Percentiles rank a stretch among this genome's conserved stretches.
phyloP scores from a whole-genome alignment of 2,113 vertebrate genomes.

The Stegastes partitus region DNA sequence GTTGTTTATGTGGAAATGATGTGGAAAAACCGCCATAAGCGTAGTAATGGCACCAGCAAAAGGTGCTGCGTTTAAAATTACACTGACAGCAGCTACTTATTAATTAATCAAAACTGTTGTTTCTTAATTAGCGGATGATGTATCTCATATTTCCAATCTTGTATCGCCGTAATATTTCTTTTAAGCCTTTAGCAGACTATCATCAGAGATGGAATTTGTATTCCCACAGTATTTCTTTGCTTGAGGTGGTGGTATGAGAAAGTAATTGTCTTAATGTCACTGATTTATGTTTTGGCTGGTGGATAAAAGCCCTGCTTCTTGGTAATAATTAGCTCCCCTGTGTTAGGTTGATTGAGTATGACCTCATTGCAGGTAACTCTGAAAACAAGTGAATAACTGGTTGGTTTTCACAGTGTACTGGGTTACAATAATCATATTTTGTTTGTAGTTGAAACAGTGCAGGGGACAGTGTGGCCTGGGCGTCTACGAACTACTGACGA shows the following conservation, averaged over 20 bases:
- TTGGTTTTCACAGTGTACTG: background rate
- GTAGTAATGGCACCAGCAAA: background rate
- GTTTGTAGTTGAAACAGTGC: background rate
- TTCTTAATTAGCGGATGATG: constrained; percentile 37
- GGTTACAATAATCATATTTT: constrained; percentile 3
- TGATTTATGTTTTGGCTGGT: constrained; percentile 55
- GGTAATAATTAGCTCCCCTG: constrained; percentile 60
- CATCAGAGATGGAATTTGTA: constrained; percentile 27
- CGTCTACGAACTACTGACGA: background rate
- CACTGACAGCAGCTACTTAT: constrained; percentile 7
- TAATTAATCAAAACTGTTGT: constrained; percentile 23
- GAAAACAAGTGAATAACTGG: constrained; percentile 31
- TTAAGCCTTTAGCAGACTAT: constrained; percentile 16
- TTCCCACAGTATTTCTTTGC: constrained; percentile 45
- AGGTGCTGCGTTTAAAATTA: background rate
- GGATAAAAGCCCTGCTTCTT: constrained; percentile 31
- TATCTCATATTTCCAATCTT: constrained; percentile 9
- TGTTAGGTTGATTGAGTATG: constrained; percentile 30
- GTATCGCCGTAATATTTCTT: constrained; percentile 23
- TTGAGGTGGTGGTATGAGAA: constrained; percentile 39
- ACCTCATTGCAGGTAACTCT: constrained; percentile 34
- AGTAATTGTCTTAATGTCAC: constrained; percentile 55
- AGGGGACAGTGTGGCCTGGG: background rate
- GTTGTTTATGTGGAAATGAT: background rate
- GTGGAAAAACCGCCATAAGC: background rate